Percentiles rank a stretch among this genome's conserved stretches.
Conservation (phyloP, 1,140 invertebrate species). For the Temnothorax curvispinosus region DNA sequence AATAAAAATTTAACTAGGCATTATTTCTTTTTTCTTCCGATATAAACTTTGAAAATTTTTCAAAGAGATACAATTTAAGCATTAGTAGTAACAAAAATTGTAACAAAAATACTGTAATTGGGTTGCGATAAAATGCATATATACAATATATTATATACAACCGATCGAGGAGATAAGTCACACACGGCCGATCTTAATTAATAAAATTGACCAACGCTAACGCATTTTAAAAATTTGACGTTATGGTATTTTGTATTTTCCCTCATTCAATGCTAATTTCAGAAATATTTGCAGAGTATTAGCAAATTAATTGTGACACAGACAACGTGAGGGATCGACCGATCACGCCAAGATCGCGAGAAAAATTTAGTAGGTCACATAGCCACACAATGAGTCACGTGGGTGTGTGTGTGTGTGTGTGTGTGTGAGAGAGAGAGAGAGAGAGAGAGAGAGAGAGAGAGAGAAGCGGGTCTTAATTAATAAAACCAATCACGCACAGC, state of each 20-base stretch:
- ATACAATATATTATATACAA: too few relatives aligned
- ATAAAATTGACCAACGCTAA: neutral
- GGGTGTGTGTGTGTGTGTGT: neutral
- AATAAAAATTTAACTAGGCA: neutral
- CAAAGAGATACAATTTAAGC: too few relatives aligned
- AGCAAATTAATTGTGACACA: neutral
- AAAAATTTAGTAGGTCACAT: slow-evolving; percentile 28
- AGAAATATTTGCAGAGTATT: neutral
- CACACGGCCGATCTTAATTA: neutral
- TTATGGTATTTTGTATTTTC: neutral
- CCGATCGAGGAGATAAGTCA: neutral
- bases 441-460: slow-evolving; percentile 1
- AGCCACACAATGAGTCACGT: slow-evolving; percentile 16
- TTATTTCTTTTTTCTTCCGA: neutral
- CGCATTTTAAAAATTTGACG: neutral
- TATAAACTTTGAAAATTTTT: neutral
- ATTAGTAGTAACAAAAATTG: neutral
- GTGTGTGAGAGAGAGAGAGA: too few relatives aligned
- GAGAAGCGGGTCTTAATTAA: slow-evolving; percentile 27
- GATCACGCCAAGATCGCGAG: neutral
- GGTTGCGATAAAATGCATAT: neutral
- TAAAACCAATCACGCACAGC: slow-evolving; percentile 47
- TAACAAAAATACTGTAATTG: neutral
- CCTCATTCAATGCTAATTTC: neutral
- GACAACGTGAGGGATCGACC: neutral